Base-by-base conservation (phyloP, 2,888 invertebrate genomes). In the Zaprionus obscuricornis region DNA sequence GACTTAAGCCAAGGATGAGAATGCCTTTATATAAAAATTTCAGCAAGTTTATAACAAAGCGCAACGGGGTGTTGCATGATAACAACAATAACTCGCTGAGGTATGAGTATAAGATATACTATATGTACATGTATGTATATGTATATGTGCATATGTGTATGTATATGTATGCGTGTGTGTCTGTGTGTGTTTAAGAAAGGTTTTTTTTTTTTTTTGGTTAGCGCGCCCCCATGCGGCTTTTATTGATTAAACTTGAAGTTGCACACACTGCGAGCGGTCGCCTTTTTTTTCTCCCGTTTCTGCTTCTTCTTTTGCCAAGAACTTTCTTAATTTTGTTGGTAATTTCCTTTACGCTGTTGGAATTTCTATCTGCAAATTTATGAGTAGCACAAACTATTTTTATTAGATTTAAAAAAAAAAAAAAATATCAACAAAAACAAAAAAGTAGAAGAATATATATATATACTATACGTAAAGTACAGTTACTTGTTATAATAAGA, bases 331-430 rank as follows among this genome's bases (percentile, higher is more conserved):
- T 83, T 81, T 82, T 79, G 70, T 77, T 83, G n/a, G 83, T 83
- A 82, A 83, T 83, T 83, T 83, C 82, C 73, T 75, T 73, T 67
- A 67, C 81, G 72, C 86, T 66, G 86, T 52, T 77, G 86, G 85
- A 86, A 83, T 83, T 83, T 84, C 86, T 84, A 86, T 86, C 85
- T 83, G 82, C 67, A 58, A 77, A 77, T 83, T 86, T 82, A 83
- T 83, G 85, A 77, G 77, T 58, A 69, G 54, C 65, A 50, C 65
- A 68, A 81, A 83, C 83, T 83, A 83, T 82, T 84, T 84, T 83
- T 84, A 83, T 83, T 83, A 83, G 86, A 83, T 86, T 86, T 67
- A 74, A 77, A 62, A 65, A 55, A 50, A 62, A 45, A 16, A 16
- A 43, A 18, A 6, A 43, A 13, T 16, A 39, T 60, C 31, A 37